phyloP scores from a whole-genome alignment of 2,113 vertebrate species.

The Dryoscopus gambensis region DNA sequence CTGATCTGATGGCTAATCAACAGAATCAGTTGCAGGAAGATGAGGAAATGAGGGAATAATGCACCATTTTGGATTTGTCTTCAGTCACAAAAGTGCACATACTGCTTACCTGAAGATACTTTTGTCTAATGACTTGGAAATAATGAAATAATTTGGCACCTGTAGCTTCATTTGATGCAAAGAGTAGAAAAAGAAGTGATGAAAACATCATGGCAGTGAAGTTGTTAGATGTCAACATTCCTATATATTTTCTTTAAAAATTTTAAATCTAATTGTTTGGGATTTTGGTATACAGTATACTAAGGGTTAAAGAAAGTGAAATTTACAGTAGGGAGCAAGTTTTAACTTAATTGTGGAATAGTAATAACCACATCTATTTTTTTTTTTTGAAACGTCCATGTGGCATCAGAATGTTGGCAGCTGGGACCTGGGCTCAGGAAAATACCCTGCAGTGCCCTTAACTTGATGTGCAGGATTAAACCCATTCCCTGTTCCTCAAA shows the following conservation, averaged over 20 bases:
- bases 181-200: not conserved
- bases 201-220: not conserved
- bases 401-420: not conserved
- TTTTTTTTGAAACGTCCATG: not conserved
- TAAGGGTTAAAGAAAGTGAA: not conserved
- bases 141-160: not conserved
- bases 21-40: accelerated
- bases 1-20: not conserved
- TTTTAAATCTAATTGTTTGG: not conserved
- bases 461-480: not conserved
- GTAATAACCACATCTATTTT: not conserved
- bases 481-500: not conserved
- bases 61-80: not conserved
- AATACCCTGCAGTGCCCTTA: not conserved
- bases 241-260: not conserved
- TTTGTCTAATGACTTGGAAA: not conserved
- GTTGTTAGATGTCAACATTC: not conserved
- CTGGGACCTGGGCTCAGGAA: not conserved
- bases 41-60: not conserved
- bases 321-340: not conserved
- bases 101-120: not conserved
- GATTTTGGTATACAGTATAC: not conserved
- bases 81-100: not conserved
- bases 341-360: not conserved
- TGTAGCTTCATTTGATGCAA: not conserved